These are phyloP conservation scores for Enteromius trimaculatus DNA, from an alignment of 2,797 vertebrate genomes.

Conservation along the genomic window DNA sequence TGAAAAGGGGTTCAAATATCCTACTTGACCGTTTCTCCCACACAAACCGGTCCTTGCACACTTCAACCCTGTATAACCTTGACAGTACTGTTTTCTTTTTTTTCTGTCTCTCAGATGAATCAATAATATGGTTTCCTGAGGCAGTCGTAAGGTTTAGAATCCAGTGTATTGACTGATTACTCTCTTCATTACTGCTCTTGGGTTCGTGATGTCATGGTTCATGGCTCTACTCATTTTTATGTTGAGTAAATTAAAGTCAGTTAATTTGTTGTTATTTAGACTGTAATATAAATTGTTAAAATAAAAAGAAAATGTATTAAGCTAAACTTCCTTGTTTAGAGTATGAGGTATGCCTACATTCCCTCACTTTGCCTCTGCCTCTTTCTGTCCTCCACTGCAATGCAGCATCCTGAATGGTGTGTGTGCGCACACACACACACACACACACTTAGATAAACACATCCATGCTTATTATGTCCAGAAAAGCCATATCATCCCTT, in stretches of 20 bases:
- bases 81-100: background rate
- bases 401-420: constrained; percentile 51
- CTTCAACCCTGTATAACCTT: constrained; percentile 53
- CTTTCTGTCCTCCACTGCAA: constrained; percentile 47
- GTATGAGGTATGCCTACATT: background rate
- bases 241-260: background rate
- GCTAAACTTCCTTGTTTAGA: background rate
- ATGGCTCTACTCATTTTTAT: background rate
- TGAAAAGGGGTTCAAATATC: background rate
- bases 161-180: constrained; percentile 25
- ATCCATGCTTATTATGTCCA: background rate
- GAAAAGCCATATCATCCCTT: background rate
- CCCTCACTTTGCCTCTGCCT: background rate
- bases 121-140: constrained; percentile 49
- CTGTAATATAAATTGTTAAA: background rate
- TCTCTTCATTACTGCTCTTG: constrained; percentile 29
- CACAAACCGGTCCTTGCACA: background rate
- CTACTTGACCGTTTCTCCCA: background rate
- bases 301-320: background rate
- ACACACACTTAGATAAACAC: constrained; percentile 3
- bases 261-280: background rate
- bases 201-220: constrained; percentile 1
- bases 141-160: constrained; percentile 21
- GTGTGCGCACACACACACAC: background rate
- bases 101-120: constrained; percentile 30